A percentile compares a stretch with the other conserved stretches of the same genome.
Conservation (phyloP, 2,888 invertebrate species). For the Cryptus viduatorius region DNA sequence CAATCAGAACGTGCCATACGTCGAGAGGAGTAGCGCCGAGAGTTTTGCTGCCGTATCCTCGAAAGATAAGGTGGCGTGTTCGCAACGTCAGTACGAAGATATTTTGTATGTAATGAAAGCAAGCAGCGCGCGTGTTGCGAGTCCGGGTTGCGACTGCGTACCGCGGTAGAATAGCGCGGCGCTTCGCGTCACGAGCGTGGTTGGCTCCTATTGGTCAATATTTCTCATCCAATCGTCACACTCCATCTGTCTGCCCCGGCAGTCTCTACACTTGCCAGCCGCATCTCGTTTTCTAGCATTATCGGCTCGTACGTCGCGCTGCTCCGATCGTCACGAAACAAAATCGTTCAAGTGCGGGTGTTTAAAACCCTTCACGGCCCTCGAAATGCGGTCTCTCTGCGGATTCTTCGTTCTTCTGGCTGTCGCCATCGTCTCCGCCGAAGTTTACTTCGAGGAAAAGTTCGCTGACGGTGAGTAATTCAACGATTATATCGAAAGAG, state of each 20-base stretch:
- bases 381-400: slow-evolving; percentile 86
- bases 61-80: slow-evolving; percentile 43
- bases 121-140: slow-evolving; percentile 50
- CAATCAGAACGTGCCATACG: slow-evolving; percentile 61
- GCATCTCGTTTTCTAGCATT: slow-evolving; percentile 73
- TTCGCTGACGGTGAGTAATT: slow-evolving; percentile 91
- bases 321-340: slow-evolving; percentile 63
- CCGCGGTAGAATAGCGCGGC: slow-evolving; percentile 75
- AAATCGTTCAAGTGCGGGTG: slow-evolving; percentile 44
- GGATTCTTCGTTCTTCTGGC: slow-evolving; percentile 87
- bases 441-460: slow-evolving; percentile 92
- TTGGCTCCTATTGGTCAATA: slow-evolving; percentile 87
- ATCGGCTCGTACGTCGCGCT: slow-evolving; percentile 83
- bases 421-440: slow-evolving; percentile 88
- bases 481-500: neutral
- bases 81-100: neutral
- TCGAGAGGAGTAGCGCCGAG: neutral
- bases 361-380: slow-evolving; percentile 64
- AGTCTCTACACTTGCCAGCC: slow-evolving; percentile 81
- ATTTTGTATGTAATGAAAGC: neutral
- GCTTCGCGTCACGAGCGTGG: slow-evolving; percentile 88
- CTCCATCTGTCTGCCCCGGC: slow-evolving; percentile 89
- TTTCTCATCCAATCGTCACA: slow-evolving; percentile 86
- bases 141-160: slow-evolving; percentile 75
- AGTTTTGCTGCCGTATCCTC: slow-evolving; percentile 37